These are phyloP conservation scores for Metellina segmentata DNA, from an alignment of 2,888 invertebrate genomes.

Conservation along the genomic window DNA sequence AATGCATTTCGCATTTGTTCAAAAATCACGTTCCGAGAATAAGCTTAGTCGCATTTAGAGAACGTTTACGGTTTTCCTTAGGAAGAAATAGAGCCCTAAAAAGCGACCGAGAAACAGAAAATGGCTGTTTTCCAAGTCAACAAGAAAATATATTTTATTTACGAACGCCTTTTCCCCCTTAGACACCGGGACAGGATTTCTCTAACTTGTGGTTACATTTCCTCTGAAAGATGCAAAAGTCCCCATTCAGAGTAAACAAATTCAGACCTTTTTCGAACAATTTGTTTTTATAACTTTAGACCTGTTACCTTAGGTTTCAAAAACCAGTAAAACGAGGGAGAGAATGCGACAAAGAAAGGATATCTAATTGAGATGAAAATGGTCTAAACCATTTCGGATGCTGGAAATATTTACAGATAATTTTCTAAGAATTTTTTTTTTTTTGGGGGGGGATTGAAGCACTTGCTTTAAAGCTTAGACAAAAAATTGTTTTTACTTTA, in stretches of 20 bases:
- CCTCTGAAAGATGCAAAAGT: slow-evolving; percentile 9
- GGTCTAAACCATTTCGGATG: too few species aligned
- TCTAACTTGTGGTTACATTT: slow-evolving; percentile 14
- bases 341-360: too few species aligned
- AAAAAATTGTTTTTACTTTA: too few species aligned
- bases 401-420: too few species aligned
- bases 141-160: slow-evolving; percentile 64
- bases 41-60: slow-evolving; percentile 47
- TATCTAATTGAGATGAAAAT: too few species aligned
- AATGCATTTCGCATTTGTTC: background rate
- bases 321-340: too few species aligned
- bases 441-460: too few species aligned
- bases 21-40: slow-evolving; percentile 30
- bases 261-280: slow-evolving; percentile 1
- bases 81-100: slow-evolving; percentile 49
- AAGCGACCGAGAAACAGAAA: slow-evolving; percentile 32
- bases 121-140: slow-evolving; percentile 58
- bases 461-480: too few species aligned
- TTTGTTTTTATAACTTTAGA: slow-evolving; percentile 35
- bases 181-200: slow-evolving; percentile 28
- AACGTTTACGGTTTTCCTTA: slow-evolving; percentile 47
- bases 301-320: too few species aligned
- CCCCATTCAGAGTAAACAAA: slow-evolving; percentile 14
- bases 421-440: too few species aligned
- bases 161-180: slow-evolving; percentile 30